Percentiles rank a stretch among this genome's conserved stretches.
These are phyloP conservation scores for Agrochola macilenta DNA, from an alignment of 2,888 invertebrate genomes.

Conservation along the genomic window DNA sequence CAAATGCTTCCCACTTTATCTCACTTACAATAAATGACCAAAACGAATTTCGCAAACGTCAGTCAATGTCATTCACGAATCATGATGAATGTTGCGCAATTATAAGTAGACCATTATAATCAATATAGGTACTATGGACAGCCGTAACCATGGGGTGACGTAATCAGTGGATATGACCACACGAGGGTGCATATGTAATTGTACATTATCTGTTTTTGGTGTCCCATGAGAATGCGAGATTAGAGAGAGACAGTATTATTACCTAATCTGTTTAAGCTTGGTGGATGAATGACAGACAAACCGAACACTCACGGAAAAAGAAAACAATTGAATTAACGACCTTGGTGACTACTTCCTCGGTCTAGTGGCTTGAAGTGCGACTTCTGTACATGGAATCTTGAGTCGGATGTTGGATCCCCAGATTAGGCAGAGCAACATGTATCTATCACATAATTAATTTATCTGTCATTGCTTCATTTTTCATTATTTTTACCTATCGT, in stretches of 20 bases:
- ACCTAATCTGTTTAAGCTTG: background rate
- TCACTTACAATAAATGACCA: background rate
- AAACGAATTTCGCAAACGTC: slow-evolving; percentile 29
- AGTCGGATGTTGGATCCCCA: too few species aligned
- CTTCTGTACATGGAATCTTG: background rate
- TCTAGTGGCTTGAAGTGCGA: background rate
- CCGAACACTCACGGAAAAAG: background rate
- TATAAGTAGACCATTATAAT: slow-evolving; percentile 32
- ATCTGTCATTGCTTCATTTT: too few species aligned
- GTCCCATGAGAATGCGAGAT: slow-evolving; percentile 24
- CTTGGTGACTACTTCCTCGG: background rate
- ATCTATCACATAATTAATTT: too few species aligned
- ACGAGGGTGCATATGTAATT: slow-evolving; percentile 54
- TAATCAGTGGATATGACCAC: slow-evolving; percentile 17
- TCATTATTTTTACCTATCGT: too few species aligned
- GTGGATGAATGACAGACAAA: too few species aligned
- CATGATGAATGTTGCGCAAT: slow-evolving; percentile 24
- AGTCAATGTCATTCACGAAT: slow-evolving; percentile 26
- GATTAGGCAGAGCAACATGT: too few species aligned
- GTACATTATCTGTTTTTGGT: slow-evolving; percentile 23
- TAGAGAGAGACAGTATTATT: slow-evolving; percentile 10
- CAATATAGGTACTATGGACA: slow-evolving; percentile 28
- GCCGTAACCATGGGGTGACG: slow-evolving; percentile 27
- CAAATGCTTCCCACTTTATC: background rate
- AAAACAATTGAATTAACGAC: background rate